These are phyloP conservation scores for Shargacucullia verbasci DNA, from an alignment of 2,888 invertebrate species.

Conservation along the genomic window DNA sequence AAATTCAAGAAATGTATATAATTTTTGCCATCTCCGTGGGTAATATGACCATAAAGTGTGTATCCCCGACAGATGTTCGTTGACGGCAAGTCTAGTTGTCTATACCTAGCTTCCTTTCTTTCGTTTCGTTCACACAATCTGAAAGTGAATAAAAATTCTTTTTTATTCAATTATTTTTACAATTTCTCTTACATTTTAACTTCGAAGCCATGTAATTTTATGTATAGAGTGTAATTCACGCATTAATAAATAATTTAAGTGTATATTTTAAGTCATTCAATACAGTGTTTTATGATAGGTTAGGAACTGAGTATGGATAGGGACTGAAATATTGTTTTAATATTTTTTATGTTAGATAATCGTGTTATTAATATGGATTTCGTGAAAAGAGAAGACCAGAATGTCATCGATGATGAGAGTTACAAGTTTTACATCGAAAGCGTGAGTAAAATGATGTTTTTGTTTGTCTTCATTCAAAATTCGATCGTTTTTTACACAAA, in stretches of 20 bases:
- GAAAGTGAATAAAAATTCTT: slow-evolving; percentile 66
- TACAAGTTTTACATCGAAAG: slow-evolving; percentile 81
- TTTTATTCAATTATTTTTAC: slow-evolving; percentile 30
- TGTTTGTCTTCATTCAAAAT: slow-evolving; percentile 42
- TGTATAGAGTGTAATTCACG: slow-evolving; percentile 45
- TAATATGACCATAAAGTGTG: slow-evolving; percentile 17
- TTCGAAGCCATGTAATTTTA: slow-evolving; percentile 46
- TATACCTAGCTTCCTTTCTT: slow-evolving; percentile 80
- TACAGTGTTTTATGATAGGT: slow-evolving; percentile 69
- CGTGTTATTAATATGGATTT: slow-evolving; percentile 76
- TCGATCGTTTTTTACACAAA: slow-evolving; percentile 51
- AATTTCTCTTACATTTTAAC: slow-evolving; percentile 14
- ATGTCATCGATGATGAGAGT: slow-evolving; percentile 77
- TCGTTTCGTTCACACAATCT: slow-evolving; percentile 70
- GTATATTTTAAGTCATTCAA: slow-evolving; percentile 59
- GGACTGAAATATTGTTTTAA: slow-evolving; percentile 47
- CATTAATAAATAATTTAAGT: slow-evolving; percentile 54
- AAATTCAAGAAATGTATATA: too few species aligned
- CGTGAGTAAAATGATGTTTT: slow-evolving; percentile 66
- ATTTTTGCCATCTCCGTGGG: slow-evolving; percentile 10
- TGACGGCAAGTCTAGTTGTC: slow-evolving; percentile 73
- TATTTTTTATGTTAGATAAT: slow-evolving; percentile 28
- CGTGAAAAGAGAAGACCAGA: slow-evolving; percentile 82
- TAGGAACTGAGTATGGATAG: slow-evolving; percentile 67
- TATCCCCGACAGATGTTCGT: slow-evolving; percentile 78